Conservation (phyloP, 2,888 invertebrate species). For the Esperia sulphurella region DNA sequence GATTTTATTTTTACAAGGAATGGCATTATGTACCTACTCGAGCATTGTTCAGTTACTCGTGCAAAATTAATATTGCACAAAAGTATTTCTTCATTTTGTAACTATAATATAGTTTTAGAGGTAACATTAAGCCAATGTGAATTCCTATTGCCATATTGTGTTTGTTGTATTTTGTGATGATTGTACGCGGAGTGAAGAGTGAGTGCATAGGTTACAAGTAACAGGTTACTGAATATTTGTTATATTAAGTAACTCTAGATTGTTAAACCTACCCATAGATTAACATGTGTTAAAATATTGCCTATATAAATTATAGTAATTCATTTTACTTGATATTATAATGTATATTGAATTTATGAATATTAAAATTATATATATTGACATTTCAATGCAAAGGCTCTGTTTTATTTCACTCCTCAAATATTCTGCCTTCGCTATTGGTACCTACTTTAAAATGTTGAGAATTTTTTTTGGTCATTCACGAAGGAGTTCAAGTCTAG, state of each 20-base stretch:
- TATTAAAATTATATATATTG: slow-evolving; percentile 79
- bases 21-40: slow-evolving; percentile 58
- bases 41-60: slow-evolving; percentile 50
- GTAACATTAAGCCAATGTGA: slow-evolving; percentile 58
- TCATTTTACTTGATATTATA: slow-evolving; percentile 79
- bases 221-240: slow-evolving; percentile 51
- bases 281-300: slow-evolving; percentile 79
- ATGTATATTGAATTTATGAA: slow-evolving; percentile 80
- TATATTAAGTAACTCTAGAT: slow-evolving; percentile 70
- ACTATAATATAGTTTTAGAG: slow-evolving; percentile 34
- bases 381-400: slow-evolving; percentile 63
- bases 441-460: no score
- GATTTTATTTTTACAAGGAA: slow-evolving; percentile 53
- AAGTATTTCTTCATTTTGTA: slow-evolving; percentile 51
- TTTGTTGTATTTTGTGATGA: slow-evolving; percentile 37
- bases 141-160: slow-evolving; percentile 75
- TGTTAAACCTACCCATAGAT: slow-evolving; percentile 78
- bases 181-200: neutral
- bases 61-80: slow-evolving; percentile 55
- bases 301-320: slow-evolving; percentile 79
- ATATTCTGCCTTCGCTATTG: no score
- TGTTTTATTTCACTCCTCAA: neutral
- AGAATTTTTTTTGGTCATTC: no score
- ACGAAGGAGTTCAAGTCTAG: no score
- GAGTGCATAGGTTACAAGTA: slow-evolving; percentile 8